A percentile compares a stretch with the other conserved stretches of the same genome.
Conservation (phyloP, 2,888 invertebrate genomes). For the Apantesis nais region DNA sequence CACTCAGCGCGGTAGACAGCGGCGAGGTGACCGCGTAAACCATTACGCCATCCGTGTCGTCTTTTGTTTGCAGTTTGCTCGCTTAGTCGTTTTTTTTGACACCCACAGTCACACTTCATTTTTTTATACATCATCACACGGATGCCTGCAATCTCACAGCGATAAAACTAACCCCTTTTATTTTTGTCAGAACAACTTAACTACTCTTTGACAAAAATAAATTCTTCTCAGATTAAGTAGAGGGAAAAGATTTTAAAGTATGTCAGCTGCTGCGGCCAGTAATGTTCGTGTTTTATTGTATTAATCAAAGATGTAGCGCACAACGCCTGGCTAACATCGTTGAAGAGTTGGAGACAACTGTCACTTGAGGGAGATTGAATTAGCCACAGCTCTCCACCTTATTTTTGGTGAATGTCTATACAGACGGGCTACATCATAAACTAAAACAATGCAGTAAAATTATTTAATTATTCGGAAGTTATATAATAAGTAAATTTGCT, state of each 20-base stretch:
- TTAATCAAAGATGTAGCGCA: constrained; percentile 41
- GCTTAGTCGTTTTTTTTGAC: no score
- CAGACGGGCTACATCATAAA: not conserved
- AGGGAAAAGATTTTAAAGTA: constrained; percentile 20
- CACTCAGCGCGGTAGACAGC: no score
- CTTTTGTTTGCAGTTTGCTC: no score
- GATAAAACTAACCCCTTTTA: not conserved
- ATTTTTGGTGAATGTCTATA: constrained; percentile 18
- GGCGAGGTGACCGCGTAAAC: no score
- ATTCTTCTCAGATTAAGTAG: constrained; percentile 19
- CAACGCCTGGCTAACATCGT: constrained; percentile 42
- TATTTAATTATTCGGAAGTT: not conserved
- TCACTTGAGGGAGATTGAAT: constrained; percentile 47
- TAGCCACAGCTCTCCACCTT: constrained; percentile 35
- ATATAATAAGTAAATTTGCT: no score
- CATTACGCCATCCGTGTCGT: no score
- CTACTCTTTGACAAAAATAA: constrained; percentile 12
- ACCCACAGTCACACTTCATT: no score
- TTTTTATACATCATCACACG: no score
- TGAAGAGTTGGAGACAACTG: constrained; percentile 45
- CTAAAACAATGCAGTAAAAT: not conserved
- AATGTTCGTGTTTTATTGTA: constrained; percentile 42
- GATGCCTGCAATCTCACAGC: not conserved
- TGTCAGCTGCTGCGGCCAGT: constrained; percentile 28
- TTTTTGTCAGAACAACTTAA: not conserved